Percentiles rank a stretch among this genome's conserved stretches.
These are phyloP conservation scores for Chaenocephalus aceratus DNA, from an alignment of 2,113 vertebrate species.

Conservation along the genomic window DNA sequence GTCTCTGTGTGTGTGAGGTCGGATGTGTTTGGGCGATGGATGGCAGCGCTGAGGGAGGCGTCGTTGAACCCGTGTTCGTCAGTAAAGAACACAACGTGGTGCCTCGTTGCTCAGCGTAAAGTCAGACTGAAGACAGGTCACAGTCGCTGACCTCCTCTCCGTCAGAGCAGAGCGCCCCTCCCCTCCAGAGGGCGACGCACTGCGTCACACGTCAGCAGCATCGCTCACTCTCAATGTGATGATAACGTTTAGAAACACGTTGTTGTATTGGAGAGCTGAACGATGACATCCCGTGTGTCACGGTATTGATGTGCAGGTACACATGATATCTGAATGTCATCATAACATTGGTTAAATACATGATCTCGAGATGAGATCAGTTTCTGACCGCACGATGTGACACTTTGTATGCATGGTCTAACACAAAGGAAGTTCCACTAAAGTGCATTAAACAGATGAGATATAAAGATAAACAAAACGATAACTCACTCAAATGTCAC, in stretches of 20 bases:
- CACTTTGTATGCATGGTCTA: neutral
- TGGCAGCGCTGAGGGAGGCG: slow-evolving; percentile 58
- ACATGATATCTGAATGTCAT: neutral
- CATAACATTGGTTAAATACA: neutral
- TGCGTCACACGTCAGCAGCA: neutral
- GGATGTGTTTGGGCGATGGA: slow-evolving; percentile 69
- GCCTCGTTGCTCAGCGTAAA: slow-evolving; percentile 73
- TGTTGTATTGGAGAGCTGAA: neutral
- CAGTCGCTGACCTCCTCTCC: slow-evolving; percentile 53
- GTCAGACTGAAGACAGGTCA: slow-evolving; percentile 66
- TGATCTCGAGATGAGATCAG: too few species aligned
- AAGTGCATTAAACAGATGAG: too few species aligned
- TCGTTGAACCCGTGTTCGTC: slow-evolving; percentile 73
- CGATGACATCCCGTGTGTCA: neutral
- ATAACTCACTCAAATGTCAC: too few species aligned
- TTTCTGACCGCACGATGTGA: neutral
- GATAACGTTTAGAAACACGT: neutral
- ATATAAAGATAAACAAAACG: too few species aligned
- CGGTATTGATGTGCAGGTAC: neutral
- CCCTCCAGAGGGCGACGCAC: slow-evolving; percentile 5
- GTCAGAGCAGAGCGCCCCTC: slow-evolving; percentile 48
- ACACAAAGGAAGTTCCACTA: too few species aligned
- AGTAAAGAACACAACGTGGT: slow-evolving; percentile 72
- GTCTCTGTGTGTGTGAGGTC: slow-evolving; percentile 47
- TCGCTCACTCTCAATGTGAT: neutral